These are phyloP conservation scores for Mimumesa dahlbomi DNA, from an alignment of 2,888 invertebrate species.

Conservation along the genomic window DNA sequence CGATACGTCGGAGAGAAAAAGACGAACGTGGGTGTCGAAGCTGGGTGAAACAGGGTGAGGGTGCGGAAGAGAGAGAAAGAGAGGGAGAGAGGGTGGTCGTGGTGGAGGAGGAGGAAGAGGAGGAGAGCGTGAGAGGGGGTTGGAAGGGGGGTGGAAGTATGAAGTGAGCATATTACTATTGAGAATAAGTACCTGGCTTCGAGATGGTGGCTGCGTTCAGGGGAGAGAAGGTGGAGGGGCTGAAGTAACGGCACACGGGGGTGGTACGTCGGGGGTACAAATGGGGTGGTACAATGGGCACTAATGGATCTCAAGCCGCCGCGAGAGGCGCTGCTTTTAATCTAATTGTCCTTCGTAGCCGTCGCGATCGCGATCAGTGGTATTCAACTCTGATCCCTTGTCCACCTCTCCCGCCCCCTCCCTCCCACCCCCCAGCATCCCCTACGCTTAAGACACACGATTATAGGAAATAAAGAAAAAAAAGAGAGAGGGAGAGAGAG, in stretches of 20 bases:
- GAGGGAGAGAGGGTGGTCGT: constrained; percentile 10
- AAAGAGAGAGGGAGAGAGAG: not conserved
- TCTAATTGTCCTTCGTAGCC: constrained; percentile 79
- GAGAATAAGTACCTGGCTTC: constrained; percentile 80
- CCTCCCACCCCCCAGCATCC: no score
- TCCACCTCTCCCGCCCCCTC: no score
- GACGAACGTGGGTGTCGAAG: constrained; percentile 30
- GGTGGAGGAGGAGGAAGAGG: constrained; percentile 26
- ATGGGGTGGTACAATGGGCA: constrained; percentile 80
- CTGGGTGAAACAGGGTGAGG: no score
- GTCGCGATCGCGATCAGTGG: constrained; percentile 70
- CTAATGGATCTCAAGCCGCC: constrained; percentile 81
- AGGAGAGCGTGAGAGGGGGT: constrained; percentile 33
- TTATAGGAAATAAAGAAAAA: constrained; percentile 10
- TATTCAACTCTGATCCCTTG: constrained; percentile 66
- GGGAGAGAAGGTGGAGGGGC: constrained; percentile 66
- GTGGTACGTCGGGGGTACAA: constrained; percentile 75
- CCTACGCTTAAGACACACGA: constrained; percentile 32
- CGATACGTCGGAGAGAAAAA: no score
- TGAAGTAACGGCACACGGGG: constrained; percentile 65
- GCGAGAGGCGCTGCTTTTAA: constrained; percentile 81
- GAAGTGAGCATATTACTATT: constrained; percentile 81
- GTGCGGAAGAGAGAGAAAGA: constrained; percentile 12
- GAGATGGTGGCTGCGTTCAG: constrained; percentile 70
- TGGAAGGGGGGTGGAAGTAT: constrained; percentile 73